These are phyloP conservation scores for Steinernema feltiae DNA, from an alignment of 1,140 invertebrate genomes.

Conservation along the genomic window DNA sequence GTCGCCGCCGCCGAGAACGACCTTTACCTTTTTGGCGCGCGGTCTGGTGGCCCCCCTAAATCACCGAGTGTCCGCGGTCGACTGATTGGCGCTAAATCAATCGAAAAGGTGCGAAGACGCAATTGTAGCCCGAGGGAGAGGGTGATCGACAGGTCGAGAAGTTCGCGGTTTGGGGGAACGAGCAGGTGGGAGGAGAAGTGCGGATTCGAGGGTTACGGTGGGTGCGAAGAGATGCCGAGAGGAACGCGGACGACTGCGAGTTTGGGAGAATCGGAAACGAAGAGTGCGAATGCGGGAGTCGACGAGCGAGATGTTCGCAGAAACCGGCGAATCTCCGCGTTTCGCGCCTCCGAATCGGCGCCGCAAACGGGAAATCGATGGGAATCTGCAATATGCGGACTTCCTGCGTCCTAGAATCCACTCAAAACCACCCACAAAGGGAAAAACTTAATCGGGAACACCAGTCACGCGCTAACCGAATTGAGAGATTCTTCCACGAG, in stretches of 20 bases:
- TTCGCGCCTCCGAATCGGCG: no score
- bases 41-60: constrained; percentile 5
- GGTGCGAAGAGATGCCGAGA: background rate
- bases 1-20: background rate
- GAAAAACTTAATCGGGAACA: background rate
- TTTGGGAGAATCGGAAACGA: background rate
- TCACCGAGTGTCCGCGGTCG: background rate
- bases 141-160: background rate
- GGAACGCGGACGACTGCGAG: background rate
- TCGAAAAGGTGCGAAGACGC: constrained; percentile 9
- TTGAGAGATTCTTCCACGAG: background rate
- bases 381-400: background rate
- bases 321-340: no score
- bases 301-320: no score
- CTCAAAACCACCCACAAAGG: background rate
- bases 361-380: background rate
- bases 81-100: background rate
- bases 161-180: background rate
- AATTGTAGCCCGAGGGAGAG: background rate
- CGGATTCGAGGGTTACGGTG: background rate
- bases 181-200: background rate
- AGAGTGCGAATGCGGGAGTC: background rate
- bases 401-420: background rate
- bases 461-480: background rate
- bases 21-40: background rate